phyloP scores from a whole-genome alignment of 2,113 vertebrate genomes.

The Hylia prasina region DNA sequence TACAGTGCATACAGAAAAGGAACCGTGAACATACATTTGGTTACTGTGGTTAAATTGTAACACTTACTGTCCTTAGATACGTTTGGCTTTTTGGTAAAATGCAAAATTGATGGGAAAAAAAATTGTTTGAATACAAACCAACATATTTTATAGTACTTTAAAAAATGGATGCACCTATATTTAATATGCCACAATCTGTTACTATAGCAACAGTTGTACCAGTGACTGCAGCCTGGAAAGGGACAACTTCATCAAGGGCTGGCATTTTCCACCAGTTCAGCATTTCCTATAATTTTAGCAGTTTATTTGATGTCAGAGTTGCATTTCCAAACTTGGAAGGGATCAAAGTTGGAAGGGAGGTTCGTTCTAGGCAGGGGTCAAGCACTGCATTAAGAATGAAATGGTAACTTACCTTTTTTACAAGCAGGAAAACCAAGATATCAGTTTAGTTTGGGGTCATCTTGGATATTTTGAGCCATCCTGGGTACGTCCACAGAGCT shows the following conservation, averaged over 20 bases:
- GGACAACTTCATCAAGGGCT: not conserved
- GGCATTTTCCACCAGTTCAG: not conserved
- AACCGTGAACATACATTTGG: not conserved
- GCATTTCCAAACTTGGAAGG: not conserved
- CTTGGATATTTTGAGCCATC: not conserved
- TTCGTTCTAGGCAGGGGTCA: not conserved
- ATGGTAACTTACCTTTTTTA: not conserved
- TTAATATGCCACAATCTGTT: not conserved
- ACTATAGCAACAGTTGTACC: not conserved
- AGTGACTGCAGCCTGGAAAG: not conserved
- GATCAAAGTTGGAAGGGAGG: not conserved
- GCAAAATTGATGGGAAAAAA: not conserved
- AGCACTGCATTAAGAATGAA: not conserved
- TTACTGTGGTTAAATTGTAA: not conserved
- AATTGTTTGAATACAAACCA: not conserved
- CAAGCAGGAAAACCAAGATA: not conserved
- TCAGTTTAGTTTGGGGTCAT: not conserved
- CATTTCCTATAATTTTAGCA: not conserved
- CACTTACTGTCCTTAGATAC: not conserved
- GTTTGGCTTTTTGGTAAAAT: not conserved
- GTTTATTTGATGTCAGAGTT: not conserved
- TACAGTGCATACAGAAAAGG: not conserved
- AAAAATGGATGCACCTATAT: not conserved
- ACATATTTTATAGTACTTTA: not conserved
- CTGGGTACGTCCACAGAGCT: not conserved